These are phyloP conservation scores for Arvicanthis niloticus DNA, from an alignment of 2,113 vertebrate genomes.

Conservation along the genomic window DNA sequence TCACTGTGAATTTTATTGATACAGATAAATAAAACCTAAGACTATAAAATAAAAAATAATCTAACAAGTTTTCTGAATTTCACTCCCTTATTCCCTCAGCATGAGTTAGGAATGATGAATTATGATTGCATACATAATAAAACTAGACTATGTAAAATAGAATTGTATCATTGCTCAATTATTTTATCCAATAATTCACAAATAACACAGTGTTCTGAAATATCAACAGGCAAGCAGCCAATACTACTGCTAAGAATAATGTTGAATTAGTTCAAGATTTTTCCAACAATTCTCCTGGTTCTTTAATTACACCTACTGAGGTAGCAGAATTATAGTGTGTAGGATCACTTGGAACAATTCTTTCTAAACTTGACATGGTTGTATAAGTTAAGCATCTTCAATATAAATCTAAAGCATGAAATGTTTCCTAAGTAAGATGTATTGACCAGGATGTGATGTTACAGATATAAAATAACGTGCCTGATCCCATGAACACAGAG, in stretches of 20 bases:
- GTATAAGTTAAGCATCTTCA: neutral
- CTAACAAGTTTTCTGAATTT: neutral
- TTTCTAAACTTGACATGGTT: neutral
- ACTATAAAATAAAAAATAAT: neutral
- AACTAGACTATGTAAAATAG: neutral
- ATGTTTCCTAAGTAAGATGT: neutral
- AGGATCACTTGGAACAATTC: neutral
- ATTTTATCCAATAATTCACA: constrained; percentile 11
- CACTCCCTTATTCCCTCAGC: neutral
- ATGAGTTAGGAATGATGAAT: constrained; percentile 23
- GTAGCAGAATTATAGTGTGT: neutral
- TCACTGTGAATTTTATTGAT: neutral
- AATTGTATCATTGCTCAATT: neutral
- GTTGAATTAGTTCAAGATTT: neutral
- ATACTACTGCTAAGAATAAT: neutral
- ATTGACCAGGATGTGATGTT: neutral
- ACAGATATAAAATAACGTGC: neutral
- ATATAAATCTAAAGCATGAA: neutral
- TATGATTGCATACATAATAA: neutral
- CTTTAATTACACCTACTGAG: neutral
- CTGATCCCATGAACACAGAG: too few relatives aligned
- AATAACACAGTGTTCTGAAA: neutral
- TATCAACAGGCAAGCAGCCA: neutral
- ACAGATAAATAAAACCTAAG: constrained; percentile 1
- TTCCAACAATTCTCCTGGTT: neutral